These are phyloP conservation scores for Fulmarus glacialis DNA, from an alignment of 2,113 vertebrate genomes.

Conservation along the genomic window DNA sequence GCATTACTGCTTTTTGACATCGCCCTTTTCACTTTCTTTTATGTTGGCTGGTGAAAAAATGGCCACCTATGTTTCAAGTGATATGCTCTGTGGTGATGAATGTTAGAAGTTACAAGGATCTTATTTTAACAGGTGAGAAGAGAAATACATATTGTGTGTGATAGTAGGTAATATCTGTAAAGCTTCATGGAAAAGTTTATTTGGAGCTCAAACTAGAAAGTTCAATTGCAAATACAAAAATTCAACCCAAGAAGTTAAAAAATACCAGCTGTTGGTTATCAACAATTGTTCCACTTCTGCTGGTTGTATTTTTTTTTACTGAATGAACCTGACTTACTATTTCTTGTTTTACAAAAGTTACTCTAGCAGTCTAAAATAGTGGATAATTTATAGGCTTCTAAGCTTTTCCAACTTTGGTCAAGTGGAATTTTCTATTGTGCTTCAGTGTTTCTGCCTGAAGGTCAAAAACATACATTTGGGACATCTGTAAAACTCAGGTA, in stretches of 20 bases:
- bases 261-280: neutral
- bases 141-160: neutral
- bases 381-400: neutral
- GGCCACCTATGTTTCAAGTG: neutral
- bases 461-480: slow-evolving; percentile 21
- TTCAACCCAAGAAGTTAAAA: neutral
- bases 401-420: neutral
- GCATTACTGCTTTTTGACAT: neutral
- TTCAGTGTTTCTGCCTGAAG: neutral
- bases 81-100: neutral
- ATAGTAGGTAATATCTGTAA: neutral
- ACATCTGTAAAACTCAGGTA: slow-evolving; percentile 1
- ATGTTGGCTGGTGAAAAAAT: neutral
- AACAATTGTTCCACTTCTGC: neutral
- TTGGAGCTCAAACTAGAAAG: neutral
- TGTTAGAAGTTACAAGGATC: neutral
- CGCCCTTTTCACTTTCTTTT: neutral
- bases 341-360: neutral
- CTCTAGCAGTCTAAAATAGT: neutral
- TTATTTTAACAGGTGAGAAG: neutral
- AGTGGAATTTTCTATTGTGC: slow-evolving; percentile 5
- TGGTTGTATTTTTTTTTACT: neutral
- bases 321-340: neutral
- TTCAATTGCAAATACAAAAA: neutral
- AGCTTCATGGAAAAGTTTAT: neutral